Conservation (phyloP, 64 coral and sea anemone genomes). For the Acropora yongei region DNA sequence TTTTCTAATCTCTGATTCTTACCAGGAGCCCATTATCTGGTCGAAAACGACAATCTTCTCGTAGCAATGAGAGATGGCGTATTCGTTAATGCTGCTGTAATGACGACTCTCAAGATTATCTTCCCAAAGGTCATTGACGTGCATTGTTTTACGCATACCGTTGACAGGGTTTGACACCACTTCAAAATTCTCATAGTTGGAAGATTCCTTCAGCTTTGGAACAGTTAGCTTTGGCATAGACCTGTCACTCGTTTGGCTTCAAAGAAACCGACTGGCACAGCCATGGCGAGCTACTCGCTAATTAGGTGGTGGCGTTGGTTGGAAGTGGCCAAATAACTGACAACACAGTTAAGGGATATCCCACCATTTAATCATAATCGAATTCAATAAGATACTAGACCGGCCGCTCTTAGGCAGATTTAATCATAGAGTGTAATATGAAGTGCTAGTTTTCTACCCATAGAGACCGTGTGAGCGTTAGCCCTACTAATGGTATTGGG, state of each 20-base stretch:
- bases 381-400: conserved; percentile 18
- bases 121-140: conserved; percentile 24
- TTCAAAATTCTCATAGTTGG: background rate
- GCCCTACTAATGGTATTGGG: too few species aligned
- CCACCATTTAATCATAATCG: conserved; percentile 36
- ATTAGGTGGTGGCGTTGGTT: conserved; percentile 73
- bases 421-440: too few species aligned
- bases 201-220: conserved; percentile 15
- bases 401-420: background rate
- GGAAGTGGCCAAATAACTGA: conserved; percentile 41
- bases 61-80: too few species aligned
- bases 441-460: too few species aligned
- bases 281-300: conserved; percentile 44
- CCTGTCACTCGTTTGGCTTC: conserved; percentile 53
- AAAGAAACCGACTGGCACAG: conserved; percentile 48
- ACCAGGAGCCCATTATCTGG: too few species aligned
- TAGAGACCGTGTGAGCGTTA: too few species aligned
- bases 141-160: conserved; percentile 2
- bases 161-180: background rate
- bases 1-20: too few species aligned
- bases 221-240: background rate
- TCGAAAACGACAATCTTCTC: too few species aligned
- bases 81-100: conserved; percentile 3
- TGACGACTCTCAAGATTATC: conserved; percentile 31
- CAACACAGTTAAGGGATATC: too few species aligned